Base-by-base conservation (phyloP, 2,888 invertebrate species). In the Ctenicera cuprea region DNA sequence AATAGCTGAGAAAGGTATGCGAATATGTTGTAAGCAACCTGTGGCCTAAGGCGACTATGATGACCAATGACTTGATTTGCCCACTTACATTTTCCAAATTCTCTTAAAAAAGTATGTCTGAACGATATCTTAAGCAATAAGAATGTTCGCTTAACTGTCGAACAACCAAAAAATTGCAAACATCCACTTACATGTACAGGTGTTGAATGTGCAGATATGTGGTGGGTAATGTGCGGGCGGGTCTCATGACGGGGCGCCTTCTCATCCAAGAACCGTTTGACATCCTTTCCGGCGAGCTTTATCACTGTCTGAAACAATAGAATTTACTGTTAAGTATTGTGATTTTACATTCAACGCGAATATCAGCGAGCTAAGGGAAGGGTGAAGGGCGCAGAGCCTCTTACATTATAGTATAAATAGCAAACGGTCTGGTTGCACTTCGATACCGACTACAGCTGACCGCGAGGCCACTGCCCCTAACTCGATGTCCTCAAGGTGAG, bases 231-330 rank as follows among this genome's bases (percentile, higher is more conserved):
- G 83, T 90, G 90, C 77, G 88, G 88, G 79, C 89, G 89, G 71
- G 90, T 89, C 79, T 91, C 90, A 67, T 90, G 87, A 73, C 90
- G 88, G 85, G 90, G 90, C 72, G 90, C 88, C 77, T 89, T 88
- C 86, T 89, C 85, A 78, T 90, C 90, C 62, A 90, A 89, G 75
- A 91, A 85, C 78, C 90, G 89, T 84, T 90, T 90, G 74, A 91
- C 90, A 81, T 89, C 89, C 74, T 89, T 86, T 81, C 89, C 89
- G 75, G 90, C 89, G 79, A 91, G 90, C 81, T 91, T 90, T 54
- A 90, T 86, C 54, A 88, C 90, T 67, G 88, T 87, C 82, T 87
- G 85, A 41, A 87, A 87, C 75, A 82, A 83, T 82, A 76, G 76
- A 68, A 68, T 73, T 68, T 73, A 73, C 73, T 73, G 73, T 73